Evolutionary conservation across 2,888 invertebrate species (phyloP).

Genomic region (Melanargia galathea): DNA sequence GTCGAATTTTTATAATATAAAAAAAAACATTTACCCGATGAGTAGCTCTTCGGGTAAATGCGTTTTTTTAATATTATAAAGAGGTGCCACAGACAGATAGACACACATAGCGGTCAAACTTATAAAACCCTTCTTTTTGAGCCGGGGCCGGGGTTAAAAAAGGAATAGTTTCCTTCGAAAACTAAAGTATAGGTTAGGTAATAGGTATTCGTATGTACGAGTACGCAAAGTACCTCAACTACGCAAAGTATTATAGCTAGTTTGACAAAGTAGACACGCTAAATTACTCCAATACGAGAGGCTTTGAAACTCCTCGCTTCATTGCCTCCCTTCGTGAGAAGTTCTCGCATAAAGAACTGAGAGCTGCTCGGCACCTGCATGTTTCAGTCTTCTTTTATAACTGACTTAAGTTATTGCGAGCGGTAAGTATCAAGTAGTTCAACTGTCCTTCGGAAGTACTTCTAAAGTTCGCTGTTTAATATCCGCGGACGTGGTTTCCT

Average conservation of each 20-base stretch:
- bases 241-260: background rate
- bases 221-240: background rate
- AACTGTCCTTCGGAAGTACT: background rate
- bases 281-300: slow-evolving; percentile 46
- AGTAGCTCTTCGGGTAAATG: too few species aligned
- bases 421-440: slow-evolving; percentile 2
- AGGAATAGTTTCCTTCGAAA: too few species aligned
- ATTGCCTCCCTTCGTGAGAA: slow-evolving; percentile 28
- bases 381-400: slow-evolving; percentile 21
- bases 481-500: background rate
- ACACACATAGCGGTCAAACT: too few species aligned
- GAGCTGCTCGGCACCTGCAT: slow-evolving; percentile 24
- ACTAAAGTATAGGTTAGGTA: background rate
- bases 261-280: slow-evolving; percentile 40
- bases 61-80: too few species aligned
- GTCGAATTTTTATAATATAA: too few species aligned
- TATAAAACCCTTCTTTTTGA: too few species aligned
- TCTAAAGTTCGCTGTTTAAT: background rate
- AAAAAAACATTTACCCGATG: too few species aligned
- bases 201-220: too few species aligned
- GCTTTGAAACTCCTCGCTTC: slow-evolving; percentile 44
- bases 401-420: slow-evolving; percentile 22
- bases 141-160: too few species aligned
- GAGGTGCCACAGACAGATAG: too few species aligned
- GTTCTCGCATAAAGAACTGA: slow-evolving; percentile 23